Evolutionary conservation across 2,888 invertebrate species (phyloP).

Genomic region (Perdita meconis): DNA sequence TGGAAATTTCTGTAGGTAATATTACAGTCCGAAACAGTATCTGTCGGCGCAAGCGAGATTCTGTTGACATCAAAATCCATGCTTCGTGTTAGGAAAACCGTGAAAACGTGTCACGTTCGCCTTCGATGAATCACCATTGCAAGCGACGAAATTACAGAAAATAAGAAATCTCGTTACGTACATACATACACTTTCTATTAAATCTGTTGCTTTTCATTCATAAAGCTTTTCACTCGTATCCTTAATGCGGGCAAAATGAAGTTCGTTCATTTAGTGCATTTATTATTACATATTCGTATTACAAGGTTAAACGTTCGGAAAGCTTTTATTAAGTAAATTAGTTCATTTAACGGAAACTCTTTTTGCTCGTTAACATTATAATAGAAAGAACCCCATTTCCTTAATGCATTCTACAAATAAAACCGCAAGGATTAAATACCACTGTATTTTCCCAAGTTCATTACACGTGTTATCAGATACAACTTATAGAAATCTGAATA

Average conservation of each 20-base stretch:
- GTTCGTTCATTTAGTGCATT: background rate
- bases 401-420: background rate
- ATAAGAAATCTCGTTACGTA: background rate
- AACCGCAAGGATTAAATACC: background rate
- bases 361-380: background rate
- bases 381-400: background rate
- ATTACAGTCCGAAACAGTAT: background rate
- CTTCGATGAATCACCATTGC: slow-evolving; percentile 34
- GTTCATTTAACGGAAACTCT: background rate
- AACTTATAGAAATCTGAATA: background rate
- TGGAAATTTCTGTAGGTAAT: slow-evolving; percentile 34
- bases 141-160: slow-evolving; percentile 9
- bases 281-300: background rate
- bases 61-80: slow-evolving; percentile 33
- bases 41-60: slow-evolving; percentile 1
- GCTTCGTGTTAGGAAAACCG: slow-evolving; percentile 2
- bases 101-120: slow-evolving; percentile 11
- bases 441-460: background rate
- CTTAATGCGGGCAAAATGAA: background rate
- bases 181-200: background rate
- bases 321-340: background rate
- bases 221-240: background rate
- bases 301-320: background rate
- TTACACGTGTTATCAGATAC: background rate
- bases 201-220: background rate